A percentile compares a stretch with the other conserved stretches of the same genome.
phyloP scores from a whole-genome alignment of 2,888 invertebrate species.

The Lasioglossum pauxillum region DNA sequence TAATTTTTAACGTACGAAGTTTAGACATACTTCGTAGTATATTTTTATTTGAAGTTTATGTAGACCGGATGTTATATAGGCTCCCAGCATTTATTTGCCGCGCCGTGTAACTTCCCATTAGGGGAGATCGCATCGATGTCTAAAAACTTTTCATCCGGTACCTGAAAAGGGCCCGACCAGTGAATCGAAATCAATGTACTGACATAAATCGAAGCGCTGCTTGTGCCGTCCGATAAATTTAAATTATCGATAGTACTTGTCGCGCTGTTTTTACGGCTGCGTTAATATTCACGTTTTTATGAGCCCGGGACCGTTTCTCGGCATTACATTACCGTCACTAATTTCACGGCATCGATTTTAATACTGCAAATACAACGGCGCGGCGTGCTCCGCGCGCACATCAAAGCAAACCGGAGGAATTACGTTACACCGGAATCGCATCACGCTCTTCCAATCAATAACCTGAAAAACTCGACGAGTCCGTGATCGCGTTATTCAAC shows the following conservation, averaged over 20 bases:
- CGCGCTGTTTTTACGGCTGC: background rate
- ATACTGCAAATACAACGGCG: background rate
- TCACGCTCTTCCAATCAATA: conserved; percentile 18
- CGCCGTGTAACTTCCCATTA: background rate
- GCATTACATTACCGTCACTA: background rate
- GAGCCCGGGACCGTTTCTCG: background rate
- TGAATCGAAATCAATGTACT: background rate
- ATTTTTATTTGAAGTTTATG: background rate
- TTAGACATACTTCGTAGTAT: background rate
- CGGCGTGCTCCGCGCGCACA: background rate
- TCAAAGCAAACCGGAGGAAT: conserved; percentile 15
- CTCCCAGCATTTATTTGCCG: background rate
- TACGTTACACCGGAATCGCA: conserved; percentile 5
- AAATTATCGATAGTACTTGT: conserved; percentile 14
- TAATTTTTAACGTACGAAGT: too few relatives aligned
- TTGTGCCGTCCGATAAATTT: background rate
- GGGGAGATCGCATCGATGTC: background rate
- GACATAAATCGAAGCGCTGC: background rate
- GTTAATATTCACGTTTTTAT: conserved; percentile 6
- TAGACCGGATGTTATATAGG: background rate
- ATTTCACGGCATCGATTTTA: conserved; percentile 29
- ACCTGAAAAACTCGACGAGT: conserved; percentile 12
- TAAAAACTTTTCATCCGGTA: background rate
- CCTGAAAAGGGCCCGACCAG: background rate
- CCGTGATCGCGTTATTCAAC: conserved; percentile 5